phyloP scores from a whole-genome alignment of 2,888 invertebrate species.

The Synergus laeviventris region DNA sequence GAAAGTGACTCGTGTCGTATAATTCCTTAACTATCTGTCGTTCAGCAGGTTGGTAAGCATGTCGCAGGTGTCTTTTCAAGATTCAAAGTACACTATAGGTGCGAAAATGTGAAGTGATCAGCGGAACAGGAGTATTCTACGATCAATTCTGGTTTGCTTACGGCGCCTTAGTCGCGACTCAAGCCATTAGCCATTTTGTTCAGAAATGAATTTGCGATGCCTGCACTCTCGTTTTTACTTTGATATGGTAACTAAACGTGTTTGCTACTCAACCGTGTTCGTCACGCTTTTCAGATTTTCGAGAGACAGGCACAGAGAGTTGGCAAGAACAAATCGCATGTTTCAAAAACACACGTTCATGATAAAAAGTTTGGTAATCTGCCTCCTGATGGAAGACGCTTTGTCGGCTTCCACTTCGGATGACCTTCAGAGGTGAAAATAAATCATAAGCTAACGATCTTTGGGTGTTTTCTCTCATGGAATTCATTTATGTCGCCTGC shows the following conservation, averaged over 20 bases:
- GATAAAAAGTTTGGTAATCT: slow-evolving; percentile 65
- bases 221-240: slow-evolving; percentile 50
- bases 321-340: slow-evolving; percentile 65
- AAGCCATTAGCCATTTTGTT: slow-evolving; percentile 54
- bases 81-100: neutral
- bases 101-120: slow-evolving; percentile 32
- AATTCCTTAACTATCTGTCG: neutral
- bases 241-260: slow-evolving; percentile 54
- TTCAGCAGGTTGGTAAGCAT: neutral
- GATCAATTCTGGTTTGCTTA: slow-evolving; percentile 56
- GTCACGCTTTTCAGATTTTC: slow-evolving; percentile 46
- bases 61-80: slow-evolving; percentile 31
- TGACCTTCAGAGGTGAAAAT: slow-evolving; percentile 51
- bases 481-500: neutral
- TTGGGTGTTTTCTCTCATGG: neutral
- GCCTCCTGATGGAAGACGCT: slow-evolving; percentile 49
- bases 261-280: slow-evolving; percentile 41
- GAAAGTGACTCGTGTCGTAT: neutral
- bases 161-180: slow-evolving; percentile 39
- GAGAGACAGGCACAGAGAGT: slow-evolving; percentile 7
- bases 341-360: slow-evolving; percentile 71
- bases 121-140: slow-evolving; percentile 1
- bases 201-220: slow-evolving; percentile 57
- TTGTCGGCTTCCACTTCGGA: slow-evolving; percentile 46
- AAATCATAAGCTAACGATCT: slow-evolving; percentile 62